phyloP scores from a whole-genome alignment of 2,888 invertebrate species.

The Andrena haemorrhoa region DNA sequence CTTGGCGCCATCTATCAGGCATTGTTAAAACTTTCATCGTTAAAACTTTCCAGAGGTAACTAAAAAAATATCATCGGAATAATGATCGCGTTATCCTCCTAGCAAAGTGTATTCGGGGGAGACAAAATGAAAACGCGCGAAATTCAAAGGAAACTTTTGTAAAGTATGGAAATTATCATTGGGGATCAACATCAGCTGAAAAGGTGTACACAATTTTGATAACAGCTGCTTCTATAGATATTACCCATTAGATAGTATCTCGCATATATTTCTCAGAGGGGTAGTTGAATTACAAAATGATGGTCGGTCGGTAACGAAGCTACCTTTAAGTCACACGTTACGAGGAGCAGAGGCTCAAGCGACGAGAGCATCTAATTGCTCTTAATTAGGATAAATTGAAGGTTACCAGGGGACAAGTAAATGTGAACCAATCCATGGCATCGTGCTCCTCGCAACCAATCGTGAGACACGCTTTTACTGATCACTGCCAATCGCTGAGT shows the following conservation, averaged over 20 bases:
- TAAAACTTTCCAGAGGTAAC: not conserved
- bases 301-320: constrained; percentile 59
- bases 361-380: constrained; percentile 71
- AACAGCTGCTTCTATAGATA: not conserved
- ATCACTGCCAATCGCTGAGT: constrained; percentile 58
- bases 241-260: not conserved
- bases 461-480: constrained; percentile 61
- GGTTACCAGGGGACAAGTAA: constrained; percentile 73
- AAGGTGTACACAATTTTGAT: not conserved
- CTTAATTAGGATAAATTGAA: constrained; percentile 79
- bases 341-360: constrained; percentile 22
- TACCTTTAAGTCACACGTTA: constrained; percentile 24
- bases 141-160: not conserved
- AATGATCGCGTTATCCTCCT: not conserved
- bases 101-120: not conserved
- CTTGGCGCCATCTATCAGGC: constrained; percentile 56
- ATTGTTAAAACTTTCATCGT: constrained; percentile 23
- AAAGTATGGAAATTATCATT: not conserved
- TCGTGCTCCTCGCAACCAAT: constrained; percentile 61
- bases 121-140: not conserved
- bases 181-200: not conserved
- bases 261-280: not conserved
- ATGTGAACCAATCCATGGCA: constrained; percentile 51
- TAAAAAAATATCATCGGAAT: not conserved
- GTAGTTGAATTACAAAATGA: not conserved